These are phyloP conservation scores for Oxycera nigricornis DNA, from an alignment of 2,888 invertebrate genomes.

Conservation along the genomic window DNA sequence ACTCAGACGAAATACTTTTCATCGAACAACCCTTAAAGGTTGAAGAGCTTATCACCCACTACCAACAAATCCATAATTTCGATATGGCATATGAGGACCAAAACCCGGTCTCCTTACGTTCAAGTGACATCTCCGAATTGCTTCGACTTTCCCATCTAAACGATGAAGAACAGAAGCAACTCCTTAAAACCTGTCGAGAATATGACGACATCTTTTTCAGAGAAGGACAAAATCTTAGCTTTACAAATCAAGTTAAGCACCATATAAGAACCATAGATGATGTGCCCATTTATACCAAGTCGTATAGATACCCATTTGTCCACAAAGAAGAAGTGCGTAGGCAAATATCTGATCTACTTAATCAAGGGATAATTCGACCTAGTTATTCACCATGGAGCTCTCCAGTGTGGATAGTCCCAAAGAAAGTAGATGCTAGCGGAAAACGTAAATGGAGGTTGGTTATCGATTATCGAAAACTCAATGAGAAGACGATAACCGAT, in stretches of 20 bases:
- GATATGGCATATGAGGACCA: no score
- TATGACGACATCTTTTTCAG: constrained; percentile 1
- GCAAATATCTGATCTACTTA: constrained; percentile 36
- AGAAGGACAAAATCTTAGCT: neutral
- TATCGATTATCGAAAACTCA: constrained; percentile 45
- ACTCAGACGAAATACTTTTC: neutral
- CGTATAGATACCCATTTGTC: constrained; percentile 1
- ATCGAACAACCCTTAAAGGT: no score
- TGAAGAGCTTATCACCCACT: no score
- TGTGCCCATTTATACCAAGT: constrained; percentile 8
- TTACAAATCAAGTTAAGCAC: constrained; percentile 1
- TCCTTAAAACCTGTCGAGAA: neutral
- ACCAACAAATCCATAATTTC: no score
- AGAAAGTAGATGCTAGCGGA: constrained; percentile 24
- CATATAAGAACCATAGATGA: neutral
- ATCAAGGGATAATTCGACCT: constrained; percentile 32
- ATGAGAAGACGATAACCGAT: constrained; percentile 26
- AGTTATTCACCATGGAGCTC: constrained; percentile 25
- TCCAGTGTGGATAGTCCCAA: constrained; percentile 48
- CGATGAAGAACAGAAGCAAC: neutral
- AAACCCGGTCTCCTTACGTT: no score
- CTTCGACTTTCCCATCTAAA: neutral
- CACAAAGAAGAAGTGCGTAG: constrained; percentile 39
- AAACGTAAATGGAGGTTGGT: constrained; percentile 48
- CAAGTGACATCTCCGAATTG: neutral